Base-by-base conservation (phyloP, 2,113 vertebrate species). In the Tragelaphus imberbis region DNA sequence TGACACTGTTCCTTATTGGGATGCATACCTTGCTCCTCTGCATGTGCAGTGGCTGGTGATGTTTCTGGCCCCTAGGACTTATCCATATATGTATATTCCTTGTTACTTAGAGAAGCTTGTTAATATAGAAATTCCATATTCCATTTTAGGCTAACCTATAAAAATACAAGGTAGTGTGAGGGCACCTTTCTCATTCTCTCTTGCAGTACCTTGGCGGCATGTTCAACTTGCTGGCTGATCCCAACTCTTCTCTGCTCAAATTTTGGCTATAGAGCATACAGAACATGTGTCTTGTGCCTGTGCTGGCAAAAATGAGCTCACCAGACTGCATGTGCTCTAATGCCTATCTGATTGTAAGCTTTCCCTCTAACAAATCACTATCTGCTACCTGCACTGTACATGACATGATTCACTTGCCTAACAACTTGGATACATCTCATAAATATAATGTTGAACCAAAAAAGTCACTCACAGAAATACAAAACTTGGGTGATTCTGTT, bases 221-320 rank as follows among this genome's bases (percentile, higher is more conserved):
- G 25, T 2, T 36, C 14, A 27, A 8, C 5, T 59, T 71, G 13
- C 23, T 59, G 58, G 28, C 3, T 2, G 10, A 53, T 11, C 15
- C 21, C 6, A 7, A 17, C 0, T 28, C 9, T 2, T 30, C 14
- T 40, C 23, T 56, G 17, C 8, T 71, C 55, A 71, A 4, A 40
- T 79, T 56, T 58, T 63, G 51, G 15, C 9, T 3, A 16, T 16
- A 61, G 15, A 58, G 16, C 44, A 30, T 19, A 59, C 19, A 59
- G 8, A 90, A 77, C 7, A 30, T 28, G 4, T 11, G 16, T 21
- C 3, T 0, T 27, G 5, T 27, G 1, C 3, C 2, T 14, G 9
- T 12, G 58, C 1, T 58, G 71, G 27, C 7, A 30, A 36, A 79
- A 75, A 40, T 10, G 7, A 56, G 3, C 82, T 87, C 25, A 23